These are phyloP conservation scores for Torymus texanus DNA, from an alignment of 2,888 invertebrate genomes.

Conservation along the genomic window DNA sequence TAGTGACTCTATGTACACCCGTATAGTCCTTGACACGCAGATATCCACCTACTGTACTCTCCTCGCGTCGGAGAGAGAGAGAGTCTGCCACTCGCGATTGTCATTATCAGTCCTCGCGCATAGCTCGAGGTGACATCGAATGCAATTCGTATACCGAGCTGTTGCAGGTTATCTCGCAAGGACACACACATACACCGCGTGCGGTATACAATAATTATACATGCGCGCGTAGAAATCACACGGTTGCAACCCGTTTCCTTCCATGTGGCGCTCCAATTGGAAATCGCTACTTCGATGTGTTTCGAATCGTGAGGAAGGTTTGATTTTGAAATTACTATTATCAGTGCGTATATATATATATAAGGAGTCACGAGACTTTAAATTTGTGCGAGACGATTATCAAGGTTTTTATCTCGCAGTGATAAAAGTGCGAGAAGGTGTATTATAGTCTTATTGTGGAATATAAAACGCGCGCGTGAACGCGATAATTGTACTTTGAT, in stretches of 20 bases:
- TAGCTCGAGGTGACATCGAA: slow-evolving; percentile 30
- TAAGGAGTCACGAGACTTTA: not conserved
- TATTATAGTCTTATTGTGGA: no score
- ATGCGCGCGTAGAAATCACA: not conserved
- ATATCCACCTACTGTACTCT: not conserved
- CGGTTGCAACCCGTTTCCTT: no score
- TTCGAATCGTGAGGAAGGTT: not conserved
- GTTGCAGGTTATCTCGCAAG: not conserved
- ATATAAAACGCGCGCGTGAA: no score
- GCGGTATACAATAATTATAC: no score
- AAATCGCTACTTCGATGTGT: no score
- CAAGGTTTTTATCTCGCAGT: not conserved
- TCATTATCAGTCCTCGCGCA: slow-evolving; percentile 30
- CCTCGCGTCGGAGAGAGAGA: not conserved
- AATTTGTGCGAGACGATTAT: slow-evolving; percentile 10
- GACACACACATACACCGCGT: not conserved
- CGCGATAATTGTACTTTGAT: no score
- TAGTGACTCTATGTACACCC: not conserved
- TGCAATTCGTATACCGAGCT: not conserved
- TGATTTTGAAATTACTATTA: slow-evolving; percentile 43
- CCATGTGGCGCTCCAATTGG: no score
- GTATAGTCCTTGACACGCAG: slow-evolving; percentile 33
- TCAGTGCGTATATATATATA: not conserved
- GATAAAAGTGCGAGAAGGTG: not conserved
- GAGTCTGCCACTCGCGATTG: not conserved